Evolutionary conservation across 2,888 invertebrate genomes (phyloP).

Genomic region (Empis livida): DNA sequence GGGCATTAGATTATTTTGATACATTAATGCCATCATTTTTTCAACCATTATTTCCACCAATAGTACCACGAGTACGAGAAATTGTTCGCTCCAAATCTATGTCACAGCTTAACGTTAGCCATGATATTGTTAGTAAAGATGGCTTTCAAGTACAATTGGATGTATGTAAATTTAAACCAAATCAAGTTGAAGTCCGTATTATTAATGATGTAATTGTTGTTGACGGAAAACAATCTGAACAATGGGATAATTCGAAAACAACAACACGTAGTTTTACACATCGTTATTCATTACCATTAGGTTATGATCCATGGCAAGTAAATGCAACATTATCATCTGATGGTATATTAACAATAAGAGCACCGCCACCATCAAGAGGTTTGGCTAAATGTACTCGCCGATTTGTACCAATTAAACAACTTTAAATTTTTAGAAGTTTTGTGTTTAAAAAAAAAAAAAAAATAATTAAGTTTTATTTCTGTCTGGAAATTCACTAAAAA

Average conservation of each 20-base stretch:
- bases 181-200: not conserved
- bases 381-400: not conserved
- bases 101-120: not conserved
- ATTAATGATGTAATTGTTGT: not conserved
- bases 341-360: not conserved
- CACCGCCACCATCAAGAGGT: not conserved
- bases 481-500: no score
- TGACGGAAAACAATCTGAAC: not conserved
- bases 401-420: not conserved
- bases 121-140: not conserved
- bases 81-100: not conserved
- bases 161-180: not conserved
- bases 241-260: conserved; percentile 1
- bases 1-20: conserved; percentile 1
- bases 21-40: conserved; percentile 1
- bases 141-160: not conserved
- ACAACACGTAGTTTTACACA: not conserved
- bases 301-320: conserved; percentile 1
- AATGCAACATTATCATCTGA: not conserved
- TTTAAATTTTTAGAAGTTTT: not conserved
- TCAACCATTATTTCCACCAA: not conserved
- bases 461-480: no score
- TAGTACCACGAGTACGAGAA: not conserved
- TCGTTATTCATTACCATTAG: conserved; percentile 2
- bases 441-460: no score